Evolutionary conservation across 2,888 invertebrate genomes (phyloP), one percentile per base, ranked within the genome.

Genomic region (Bembecia ichneumoniformis): DNA sequence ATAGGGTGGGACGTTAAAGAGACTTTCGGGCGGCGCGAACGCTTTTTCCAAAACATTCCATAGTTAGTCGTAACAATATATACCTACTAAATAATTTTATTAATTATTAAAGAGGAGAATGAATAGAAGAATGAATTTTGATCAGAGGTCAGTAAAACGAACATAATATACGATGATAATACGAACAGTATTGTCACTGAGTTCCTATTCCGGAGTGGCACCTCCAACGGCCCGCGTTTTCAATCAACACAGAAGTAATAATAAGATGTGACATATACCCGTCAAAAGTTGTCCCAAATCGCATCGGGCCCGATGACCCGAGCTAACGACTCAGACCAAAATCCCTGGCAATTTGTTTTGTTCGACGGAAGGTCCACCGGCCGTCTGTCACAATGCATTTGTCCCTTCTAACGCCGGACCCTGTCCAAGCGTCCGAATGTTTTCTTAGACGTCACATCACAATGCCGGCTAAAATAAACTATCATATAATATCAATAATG

Each of bases 401-500:
- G 52, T 68, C 71, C 74, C 73, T 63, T 58, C 58, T 51, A 52
- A 56, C 52, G 60, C 59, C 57, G 63, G 48, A 20, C 46, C 44
- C 44, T 58, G 57, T 64, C 66, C 64, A 65, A 62, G 60, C 61
- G 52, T 49, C 58, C 59, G 59, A 69, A 66, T 69, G 64, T 68
- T 68, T 69, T 70, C 71, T 66, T 63, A 73, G 65, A 65, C 66
- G 58, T 62, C 60, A 68, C 60, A 68, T 68, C 60, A 75, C 76
- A 76, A 73, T 72, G 64, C 62, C 62, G 53, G 60, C 72, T 71
- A 81, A 86, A 86, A 82, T 86, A 86, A 84, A 86, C 84, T 84
- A 83, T 84, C 84, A 82, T 84, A 83, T 79, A 86, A 86, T 86
- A 84, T 84, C 86, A 84, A 86, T 84, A 84, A 82, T 84, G 80